Base-by-base conservation (phyloP, 2,797 vertebrate species). In the Cirrhinus molitorella region DNA sequence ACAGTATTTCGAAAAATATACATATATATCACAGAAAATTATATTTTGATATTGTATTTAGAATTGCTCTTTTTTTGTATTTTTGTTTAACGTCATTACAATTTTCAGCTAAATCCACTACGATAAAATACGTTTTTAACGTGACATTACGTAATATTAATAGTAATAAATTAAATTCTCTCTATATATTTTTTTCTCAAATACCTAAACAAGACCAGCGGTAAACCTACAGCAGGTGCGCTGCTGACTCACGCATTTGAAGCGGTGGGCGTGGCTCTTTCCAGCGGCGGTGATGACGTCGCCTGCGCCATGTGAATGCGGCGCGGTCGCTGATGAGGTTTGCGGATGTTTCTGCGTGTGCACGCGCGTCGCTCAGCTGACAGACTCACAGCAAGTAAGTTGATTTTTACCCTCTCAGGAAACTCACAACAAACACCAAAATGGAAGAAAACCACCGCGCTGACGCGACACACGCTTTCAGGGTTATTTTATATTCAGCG, bases 321-420 rank as follows among this genome's bases (percentile, higher is more conserved):
- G 75, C 77, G 79, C 70, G 68, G 23, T 61, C 59, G 34, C 31
- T 73, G 83, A 79, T 81, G 85, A 63, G 66, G 84, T 81, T 80
- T 80, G 86, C 85, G 81, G 86, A 87, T 84, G 87, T 80, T 76
- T 81, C 57, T 75, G 55, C 61, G 68, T 73, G 59, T 59, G 74
- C 71, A 79, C 86, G 43, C 74, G 51, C 67, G 88, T 78, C 80
- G 83, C 92, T 93, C 91, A 87, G 87, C 85, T 92, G 93, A 94
- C 92, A 92, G 91, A 85, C 86, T 89, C 81, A 74, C 61, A 87
- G 88, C 91, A 92, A 94, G 94, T 95, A 94, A 94, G 94, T 93
- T 93, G 89, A 63, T 87, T 70, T 65, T 28, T 11, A n/a, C 49
- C n/a, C 6, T 6, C 71, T 79, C 14, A 57, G 72, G 21, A 70